Evolutionary conservation across 2,888 invertebrate genomes (phyloP).

Genomic region (Phortica magna): DNA sequence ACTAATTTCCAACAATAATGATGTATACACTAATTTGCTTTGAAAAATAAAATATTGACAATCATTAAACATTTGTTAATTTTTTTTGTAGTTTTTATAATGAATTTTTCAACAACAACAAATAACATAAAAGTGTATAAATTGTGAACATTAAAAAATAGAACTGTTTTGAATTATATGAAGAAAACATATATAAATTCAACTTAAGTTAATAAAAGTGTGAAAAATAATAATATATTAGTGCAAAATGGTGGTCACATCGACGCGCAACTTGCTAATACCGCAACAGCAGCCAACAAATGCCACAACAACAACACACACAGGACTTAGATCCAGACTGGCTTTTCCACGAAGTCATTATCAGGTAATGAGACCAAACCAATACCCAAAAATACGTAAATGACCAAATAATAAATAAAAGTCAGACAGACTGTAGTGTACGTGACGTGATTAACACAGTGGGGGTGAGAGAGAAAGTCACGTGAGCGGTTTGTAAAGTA

Average conservation of each 20-base stretch:
- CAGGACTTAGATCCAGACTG: constrained; percentile 70
- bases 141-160: not conserved
- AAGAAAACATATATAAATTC: constrained; percentile 12
- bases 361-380: constrained; percentile 57
- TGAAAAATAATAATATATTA: constrained; percentile 23
- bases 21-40: no score
- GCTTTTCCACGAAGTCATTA: constrained; percentile 75
- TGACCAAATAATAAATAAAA: no score
- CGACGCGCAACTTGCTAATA: constrained; percentile 73
- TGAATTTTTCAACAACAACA: no score
- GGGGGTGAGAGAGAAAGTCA: no score
- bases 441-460: no score
- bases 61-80: no score
- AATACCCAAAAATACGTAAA: not conserved
- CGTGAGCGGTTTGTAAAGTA: no score
- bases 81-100: no score
- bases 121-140: constrained; percentile 25
- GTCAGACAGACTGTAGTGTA: no score
- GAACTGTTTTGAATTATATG: not conserved
- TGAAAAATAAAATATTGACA: no score
- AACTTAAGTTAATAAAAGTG: constrained; percentile 10
- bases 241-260: constrained; percentile 73
- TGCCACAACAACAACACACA: constrained; percentile 57
- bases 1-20: not conserved
- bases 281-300: constrained; percentile 59